A percentile compares a stretch with the other conserved stretches of the same genome.
Evolutionary conservation across 35 echinoderm and acorn worm species (phyloP).

Genomic region (Ophioderma brevispina): DNA sequence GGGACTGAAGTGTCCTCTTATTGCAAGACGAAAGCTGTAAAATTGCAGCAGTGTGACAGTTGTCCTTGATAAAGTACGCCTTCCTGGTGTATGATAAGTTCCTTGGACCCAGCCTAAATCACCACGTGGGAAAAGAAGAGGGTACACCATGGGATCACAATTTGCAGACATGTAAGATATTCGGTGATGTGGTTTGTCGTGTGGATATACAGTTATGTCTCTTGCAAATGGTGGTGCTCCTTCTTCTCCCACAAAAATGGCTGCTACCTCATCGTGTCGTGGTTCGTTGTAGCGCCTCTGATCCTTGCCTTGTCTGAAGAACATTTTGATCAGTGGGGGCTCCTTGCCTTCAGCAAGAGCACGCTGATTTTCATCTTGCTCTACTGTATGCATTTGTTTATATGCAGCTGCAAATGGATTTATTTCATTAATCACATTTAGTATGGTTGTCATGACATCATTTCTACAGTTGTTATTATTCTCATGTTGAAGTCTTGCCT

Average conservation of each 20-base stretch:
- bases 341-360: not conserved
- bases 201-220: conserved; percentile 18
- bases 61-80: not conserved
- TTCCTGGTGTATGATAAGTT: not conserved
- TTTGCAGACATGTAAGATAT: not conserved
- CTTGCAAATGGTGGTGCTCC: not conserved
- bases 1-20: not conserved
- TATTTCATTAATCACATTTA: not conserved
- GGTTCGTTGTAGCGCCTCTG: conserved; percentile 32
- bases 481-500: not conserved
- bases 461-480: not conserved
- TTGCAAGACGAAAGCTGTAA: not conserved
- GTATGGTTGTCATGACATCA: not conserved
- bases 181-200: not conserved
- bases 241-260: not conserved
- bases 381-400: not conserved
- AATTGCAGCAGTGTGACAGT: conserved; percentile 8
- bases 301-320: no score
- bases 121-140: conserved; percentile 16
- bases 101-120: conserved; percentile 10
- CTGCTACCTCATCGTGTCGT: conserved; percentile 12
- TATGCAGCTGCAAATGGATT: conserved; percentile 1
- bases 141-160: conserved; percentile 36
- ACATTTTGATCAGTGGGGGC: not conserved
- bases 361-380: not conserved